A percentile compares a stretch with the other conserved stretches of the same genome.
Evolutionary conservation across 2,797 vertebrate genomes (phyloP).

Genomic region (Chaunax sp.): DNA sequence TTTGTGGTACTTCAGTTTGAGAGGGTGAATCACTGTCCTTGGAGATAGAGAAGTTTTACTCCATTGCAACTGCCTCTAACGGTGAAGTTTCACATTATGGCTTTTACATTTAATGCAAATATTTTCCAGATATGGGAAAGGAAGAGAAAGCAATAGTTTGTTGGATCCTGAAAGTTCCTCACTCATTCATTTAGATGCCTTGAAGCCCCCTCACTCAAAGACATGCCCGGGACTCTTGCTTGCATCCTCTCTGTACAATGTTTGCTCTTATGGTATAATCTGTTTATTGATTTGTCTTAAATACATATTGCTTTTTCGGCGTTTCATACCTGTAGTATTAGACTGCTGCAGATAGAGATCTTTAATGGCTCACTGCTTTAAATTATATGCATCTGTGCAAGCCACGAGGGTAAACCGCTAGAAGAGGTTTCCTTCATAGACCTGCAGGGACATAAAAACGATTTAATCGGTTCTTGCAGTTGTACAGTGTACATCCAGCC

Average conservation of each 20-base stretch:
- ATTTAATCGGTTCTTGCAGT: slow-evolving; percentile 16
- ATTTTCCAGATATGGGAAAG: slow-evolving; percentile 1
- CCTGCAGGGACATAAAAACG: slow-evolving; percentile 35
- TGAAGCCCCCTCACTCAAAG: slow-evolving; percentile 24
- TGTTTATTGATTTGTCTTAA: slow-evolving; percentile 47
- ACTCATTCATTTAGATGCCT: slow-evolving; percentile 28
- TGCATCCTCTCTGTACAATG: slow-evolving; percentile 12
- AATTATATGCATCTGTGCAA: slow-evolving; percentile 29
- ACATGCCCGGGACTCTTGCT: slow-evolving; percentile 31
- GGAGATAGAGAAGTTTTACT: slow-evolving; percentile 3
- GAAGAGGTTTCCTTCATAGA: slow-evolving; percentile 13
- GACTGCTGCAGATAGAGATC: slow-evolving; percentile 17
- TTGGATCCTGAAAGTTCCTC: slow-evolving; percentile 8
- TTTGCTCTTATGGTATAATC: slow-evolving; percentile 19
- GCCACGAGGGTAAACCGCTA: slow-evolving; percentile 26
- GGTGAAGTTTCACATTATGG: not conserved
- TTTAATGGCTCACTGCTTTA: slow-evolving; percentile 34
- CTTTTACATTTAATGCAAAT: not conserved
- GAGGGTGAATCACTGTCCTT: slow-evolving; percentile 26
- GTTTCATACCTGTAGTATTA: slow-evolving; percentile 17
- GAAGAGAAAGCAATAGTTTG: not conserved
- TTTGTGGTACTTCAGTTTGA: slow-evolving; percentile 28
- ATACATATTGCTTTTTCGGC: slow-evolving; percentile 39
- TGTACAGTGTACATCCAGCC: too few species aligned
- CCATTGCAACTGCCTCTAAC: not conserved